phyloP scores from a whole-genome alignment of 30 jellyfish, hydroid and myxozoan genomes.

The Euphysa ruthae region DNA sequence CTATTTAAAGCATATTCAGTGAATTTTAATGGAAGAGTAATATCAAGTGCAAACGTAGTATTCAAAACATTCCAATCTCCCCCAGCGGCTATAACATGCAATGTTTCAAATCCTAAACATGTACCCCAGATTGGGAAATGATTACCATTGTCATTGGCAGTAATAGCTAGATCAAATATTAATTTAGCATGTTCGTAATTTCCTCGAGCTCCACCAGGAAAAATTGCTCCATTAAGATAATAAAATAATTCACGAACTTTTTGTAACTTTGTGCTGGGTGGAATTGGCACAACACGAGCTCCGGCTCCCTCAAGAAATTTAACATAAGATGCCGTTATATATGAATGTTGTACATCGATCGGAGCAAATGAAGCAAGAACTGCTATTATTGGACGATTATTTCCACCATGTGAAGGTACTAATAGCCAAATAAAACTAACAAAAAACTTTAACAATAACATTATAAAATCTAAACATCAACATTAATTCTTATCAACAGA shows the following conservation, averaged over 20 bases:
- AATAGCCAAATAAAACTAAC: too few species aligned
- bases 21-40: constrained; percentile 48
- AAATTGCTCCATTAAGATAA: constrained; percentile 76
- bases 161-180: constrained; percentile 56
- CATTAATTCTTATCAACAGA: too few species aligned
- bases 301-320: constrained; percentile 90
- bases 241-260: constrained; percentile 48
- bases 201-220: constrained; percentile 80
- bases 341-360: constrained; percentile 26
- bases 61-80: constrained; percentile 31
- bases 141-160: constrained; percentile 75
- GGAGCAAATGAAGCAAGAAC: constrained; percentile 72
- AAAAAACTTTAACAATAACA: too few species aligned
- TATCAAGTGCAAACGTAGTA: constrained; percentile 38
- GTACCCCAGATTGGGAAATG: constrained; percentile 97
- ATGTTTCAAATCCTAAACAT: constrained; percentile 87
- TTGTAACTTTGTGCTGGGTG: constrained; percentile 31
- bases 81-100: constrained; percentile 63
- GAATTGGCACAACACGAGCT: constrained; percentile 87
- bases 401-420: too few species aligned
- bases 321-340: constrained; percentile 94
- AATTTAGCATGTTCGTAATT: constrained; percentile 65
- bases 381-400: constrained; percentile 80
- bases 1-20: constrained; percentile 41
- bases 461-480: too few species aligned